Conservation (phyloP, 2,797 vertebrate species). For the Leucoraja ocellata region DNA sequence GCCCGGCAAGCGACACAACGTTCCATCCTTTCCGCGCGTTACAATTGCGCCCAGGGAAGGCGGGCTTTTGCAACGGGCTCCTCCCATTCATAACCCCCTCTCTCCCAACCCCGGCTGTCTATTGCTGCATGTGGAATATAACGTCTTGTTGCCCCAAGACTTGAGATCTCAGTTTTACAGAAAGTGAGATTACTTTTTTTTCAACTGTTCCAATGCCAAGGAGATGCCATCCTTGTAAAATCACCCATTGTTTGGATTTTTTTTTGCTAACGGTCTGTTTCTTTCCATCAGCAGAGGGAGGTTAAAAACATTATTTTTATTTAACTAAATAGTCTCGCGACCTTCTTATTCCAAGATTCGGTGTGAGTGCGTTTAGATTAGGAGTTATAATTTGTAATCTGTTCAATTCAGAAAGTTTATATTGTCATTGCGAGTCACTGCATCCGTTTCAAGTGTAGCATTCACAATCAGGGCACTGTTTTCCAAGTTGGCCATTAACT, state of each 20-base stretch:
- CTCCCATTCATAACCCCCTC: background rate
- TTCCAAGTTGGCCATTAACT: slow-evolving; percentile 33
- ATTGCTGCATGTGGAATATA: too few relatives aligned
- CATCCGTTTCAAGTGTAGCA: slow-evolving; percentile 2
- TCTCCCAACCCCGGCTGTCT: too few relatives aligned
- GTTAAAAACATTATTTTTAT: background rate
- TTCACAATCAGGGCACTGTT: background rate
- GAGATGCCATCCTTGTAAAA: background rate
- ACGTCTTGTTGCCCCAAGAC: too few relatives aligned
- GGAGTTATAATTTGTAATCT: background rate
- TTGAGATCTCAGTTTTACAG: too few relatives aligned
- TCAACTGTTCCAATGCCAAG: too few relatives aligned
- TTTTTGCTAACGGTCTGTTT: too few relatives aligned
- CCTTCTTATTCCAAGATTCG: background rate
- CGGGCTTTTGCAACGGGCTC: background rate
- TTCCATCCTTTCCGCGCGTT: background rate
- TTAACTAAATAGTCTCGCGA: background rate
- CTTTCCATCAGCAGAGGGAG: background rate
- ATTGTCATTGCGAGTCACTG: slow-evolving; percentile 17
- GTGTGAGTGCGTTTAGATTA: background rate
- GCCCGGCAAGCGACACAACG: background rate
- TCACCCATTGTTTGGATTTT: background rate
- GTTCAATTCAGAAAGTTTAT: too few relatives aligned
- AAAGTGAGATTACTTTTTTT: background rate
- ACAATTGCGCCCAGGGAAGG: background rate